These are phyloP conservation scores for Herminia tarsipennalis DNA, from an alignment of 2,888 invertebrate species.

Conservation along the genomic window DNA sequence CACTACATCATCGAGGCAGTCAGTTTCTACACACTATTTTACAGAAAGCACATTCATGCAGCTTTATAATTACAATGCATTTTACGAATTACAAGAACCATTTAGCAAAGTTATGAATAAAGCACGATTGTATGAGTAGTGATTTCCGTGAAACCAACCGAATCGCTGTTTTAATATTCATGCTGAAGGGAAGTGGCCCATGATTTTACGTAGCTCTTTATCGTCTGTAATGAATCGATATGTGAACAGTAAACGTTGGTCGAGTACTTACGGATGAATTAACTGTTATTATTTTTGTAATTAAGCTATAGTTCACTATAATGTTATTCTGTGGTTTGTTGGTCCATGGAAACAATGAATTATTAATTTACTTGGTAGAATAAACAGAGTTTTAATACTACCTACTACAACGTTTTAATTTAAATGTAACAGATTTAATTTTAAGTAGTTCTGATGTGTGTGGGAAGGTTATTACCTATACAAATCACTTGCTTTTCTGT, in stretches of 20 bases:
- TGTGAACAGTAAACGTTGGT: conserved; percentile 10
- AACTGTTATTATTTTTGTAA: conserved; percentile 7
- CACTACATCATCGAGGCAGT: too few species aligned
- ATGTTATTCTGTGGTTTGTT: background rate
- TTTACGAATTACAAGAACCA: background rate
- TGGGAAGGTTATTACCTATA: too few species aligned
- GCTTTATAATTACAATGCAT: too few species aligned
- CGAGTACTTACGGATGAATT: conserved; percentile 2
- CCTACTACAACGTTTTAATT: too few species aligned
- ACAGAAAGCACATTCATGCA: too few species aligned
- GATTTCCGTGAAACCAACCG: conserved; percentile 22
- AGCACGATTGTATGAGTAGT: conserved; percentile 1
- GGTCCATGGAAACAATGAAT: too few species aligned
- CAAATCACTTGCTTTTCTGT: too few species aligned
- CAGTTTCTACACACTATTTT: background rate
- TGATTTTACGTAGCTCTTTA: conserved; percentile 27
- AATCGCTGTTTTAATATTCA: conserved; percentile 31
- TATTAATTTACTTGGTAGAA: too few species aligned
- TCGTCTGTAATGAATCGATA: conserved; percentile 27
- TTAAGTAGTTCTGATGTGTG: too few species aligned
- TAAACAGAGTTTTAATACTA: too few species aligned
- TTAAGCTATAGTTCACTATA: background rate
- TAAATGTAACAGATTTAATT: too few species aligned
- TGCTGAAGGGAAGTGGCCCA: conserved; percentile 29
- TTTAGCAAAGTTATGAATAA: conserved; percentile 7